A percentile compares a stretch with the other conserved stretches of the same genome.
Conservation (phyloP, 2,888 invertebrate species). For the Synergus japonicus region DNA sequence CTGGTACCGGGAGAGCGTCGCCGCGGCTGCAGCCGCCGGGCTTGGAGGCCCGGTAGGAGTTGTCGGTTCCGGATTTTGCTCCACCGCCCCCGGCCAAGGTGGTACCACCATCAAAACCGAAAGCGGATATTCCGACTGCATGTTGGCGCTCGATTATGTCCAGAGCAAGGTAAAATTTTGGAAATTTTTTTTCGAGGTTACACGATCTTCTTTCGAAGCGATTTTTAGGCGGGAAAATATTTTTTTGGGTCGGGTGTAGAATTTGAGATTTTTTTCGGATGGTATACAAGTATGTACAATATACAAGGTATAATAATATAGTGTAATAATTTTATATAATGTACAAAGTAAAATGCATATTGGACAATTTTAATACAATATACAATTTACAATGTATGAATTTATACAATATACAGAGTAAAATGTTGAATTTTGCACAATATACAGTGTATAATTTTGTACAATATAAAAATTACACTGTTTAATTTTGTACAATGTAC, state of each 20-base stretch:
- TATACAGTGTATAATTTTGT: too few relatives aligned
- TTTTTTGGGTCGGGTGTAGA: neutral
- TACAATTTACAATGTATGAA: too few relatives aligned
- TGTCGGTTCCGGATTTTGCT: conserved; percentile 78
- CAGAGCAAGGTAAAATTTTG: conserved; percentile 82
- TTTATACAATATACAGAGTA: too few relatives aligned
- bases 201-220: neutral
- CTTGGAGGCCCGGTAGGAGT: conserved; percentile 76
- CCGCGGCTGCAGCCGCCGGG: conserved; percentile 79
- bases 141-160: conserved; percentile 84
- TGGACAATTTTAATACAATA: too few relatives aligned
- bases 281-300: neutral
- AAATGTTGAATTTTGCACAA: too few relatives aligned
- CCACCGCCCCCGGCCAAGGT: conserved; percentile 75
- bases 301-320: too few relatives aligned
- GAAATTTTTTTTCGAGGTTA: neutral
- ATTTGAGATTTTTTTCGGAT: too few relatives aligned
- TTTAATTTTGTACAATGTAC: too few relatives aligned
- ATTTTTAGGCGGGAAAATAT: neutral
- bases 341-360: too few relatives aligned
- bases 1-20: conserved; percentile 81
- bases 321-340: too few relatives aligned
- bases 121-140: conserved; percentile 85
- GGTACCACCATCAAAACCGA: conserved; percentile 82
- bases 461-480: too few relatives aligned